A percentile compares a stretch with the other conserved stretches of the same genome.
phyloP scores from a whole-genome alignment of 2,113 vertebrate species.

The Mohoua ochrocephala region DNA sequence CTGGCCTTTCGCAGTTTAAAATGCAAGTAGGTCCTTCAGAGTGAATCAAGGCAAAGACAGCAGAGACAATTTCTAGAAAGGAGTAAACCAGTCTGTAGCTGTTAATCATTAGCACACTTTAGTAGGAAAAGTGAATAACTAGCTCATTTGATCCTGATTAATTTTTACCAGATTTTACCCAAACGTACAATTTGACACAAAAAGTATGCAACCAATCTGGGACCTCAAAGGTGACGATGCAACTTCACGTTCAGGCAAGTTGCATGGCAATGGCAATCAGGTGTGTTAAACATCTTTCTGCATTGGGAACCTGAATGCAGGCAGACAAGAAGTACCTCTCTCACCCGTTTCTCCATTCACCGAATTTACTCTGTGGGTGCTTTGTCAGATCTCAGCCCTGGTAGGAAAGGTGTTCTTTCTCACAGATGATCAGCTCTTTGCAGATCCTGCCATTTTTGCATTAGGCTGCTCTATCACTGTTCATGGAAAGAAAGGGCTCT shows the following conservation, averaged over 20 bases:
- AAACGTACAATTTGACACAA: fast-evolving
- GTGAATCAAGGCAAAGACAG: not conserved
- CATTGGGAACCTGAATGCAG: fast-evolving
- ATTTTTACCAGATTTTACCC: not conserved
- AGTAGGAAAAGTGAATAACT: not conserved
- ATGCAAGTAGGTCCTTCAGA: not conserved
- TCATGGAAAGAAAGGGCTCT: not conserved
- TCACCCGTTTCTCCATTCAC: not conserved
- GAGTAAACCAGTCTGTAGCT: not conserved
- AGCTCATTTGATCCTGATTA: not conserved
- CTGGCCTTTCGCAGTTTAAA: not conserved
- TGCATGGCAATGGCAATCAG: not conserved
- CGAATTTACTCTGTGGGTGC: not conserved
- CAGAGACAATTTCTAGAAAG: not conserved
- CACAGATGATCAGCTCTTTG: not conserved
- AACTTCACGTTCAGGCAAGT: not conserved
- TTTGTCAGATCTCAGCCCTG: conserved; percentile 17
- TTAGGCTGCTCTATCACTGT: not conserved
- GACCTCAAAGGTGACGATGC: not conserved
- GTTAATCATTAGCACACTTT: not conserved
- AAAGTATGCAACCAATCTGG: fast-evolving
- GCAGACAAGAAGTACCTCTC: not conserved
- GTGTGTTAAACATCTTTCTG: not conserved
- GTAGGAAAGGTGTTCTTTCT: not conserved
- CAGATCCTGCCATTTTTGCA: not conserved